Evolutionary conservation across 1,140 invertebrate species (phyloP).

Genomic region (Saccostrea echinata): DNA sequence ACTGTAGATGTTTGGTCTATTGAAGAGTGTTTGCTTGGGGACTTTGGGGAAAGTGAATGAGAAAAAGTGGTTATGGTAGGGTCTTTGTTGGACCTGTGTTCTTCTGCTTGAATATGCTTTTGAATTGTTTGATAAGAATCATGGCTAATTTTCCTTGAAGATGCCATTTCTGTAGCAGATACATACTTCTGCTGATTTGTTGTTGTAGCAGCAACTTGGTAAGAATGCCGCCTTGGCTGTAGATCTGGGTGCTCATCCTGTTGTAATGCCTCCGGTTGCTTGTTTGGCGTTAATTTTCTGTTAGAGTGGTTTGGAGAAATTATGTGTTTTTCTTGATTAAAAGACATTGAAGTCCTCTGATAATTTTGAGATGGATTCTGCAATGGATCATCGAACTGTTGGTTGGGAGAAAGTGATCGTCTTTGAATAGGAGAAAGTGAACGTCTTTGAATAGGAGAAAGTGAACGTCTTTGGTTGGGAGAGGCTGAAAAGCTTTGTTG

Average conservation of each 20-base stretch:
- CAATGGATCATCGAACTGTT: neutral
- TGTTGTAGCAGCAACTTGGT: too few relatives aligned
- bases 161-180: too few relatives aligned
- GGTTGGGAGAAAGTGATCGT: neutral
- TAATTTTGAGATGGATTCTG: neutral
- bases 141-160: neutral
- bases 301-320: neutral
- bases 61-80: neutral
- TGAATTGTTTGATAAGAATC: neutral
- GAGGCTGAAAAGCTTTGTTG: neutral
- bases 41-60: neutral
- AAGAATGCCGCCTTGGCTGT: too few relatives aligned
- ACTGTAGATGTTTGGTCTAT: neutral
- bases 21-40: neutral
- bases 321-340: neutral
- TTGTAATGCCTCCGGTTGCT: too few relatives aligned
- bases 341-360: neutral
- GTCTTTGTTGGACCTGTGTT: neutral
- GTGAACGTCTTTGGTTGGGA: neutral
- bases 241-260: too few relatives aligned
- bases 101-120: neutral
- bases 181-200: too few relatives aligned
- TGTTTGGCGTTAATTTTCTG: too few relatives aligned
- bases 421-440: neutral
- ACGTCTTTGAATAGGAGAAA: neutral